These are phyloP conservation scores for Tenthredo notha DNA, from an alignment of 2,888 invertebrate species.

Conservation along the genomic window DNA sequence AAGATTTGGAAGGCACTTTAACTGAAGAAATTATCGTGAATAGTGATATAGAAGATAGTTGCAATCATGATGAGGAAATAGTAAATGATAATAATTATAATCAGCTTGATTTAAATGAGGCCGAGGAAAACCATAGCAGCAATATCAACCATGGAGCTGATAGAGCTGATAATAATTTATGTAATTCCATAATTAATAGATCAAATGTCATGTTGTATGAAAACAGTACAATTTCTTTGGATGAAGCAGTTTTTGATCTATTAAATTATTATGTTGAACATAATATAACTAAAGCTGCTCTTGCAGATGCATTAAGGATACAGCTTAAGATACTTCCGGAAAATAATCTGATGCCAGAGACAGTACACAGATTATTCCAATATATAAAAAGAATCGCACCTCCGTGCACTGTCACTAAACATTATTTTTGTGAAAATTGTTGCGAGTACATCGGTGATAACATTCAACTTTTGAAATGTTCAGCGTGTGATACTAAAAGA, in stretches of 20 bases:
- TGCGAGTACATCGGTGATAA: slow-evolving; percentile 39
- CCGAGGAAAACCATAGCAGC: no score
- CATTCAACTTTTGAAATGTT: slow-evolving; percentile 36
- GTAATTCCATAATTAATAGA: no score
- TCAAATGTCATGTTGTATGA: no score
- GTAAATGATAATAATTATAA: no score
- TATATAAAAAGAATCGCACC: slow-evolving; percentile 47
- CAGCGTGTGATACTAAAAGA: slow-evolving; percentile 52
- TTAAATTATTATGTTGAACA: slow-evolving; percentile 31
- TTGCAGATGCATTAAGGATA: slow-evolving; percentile 10
- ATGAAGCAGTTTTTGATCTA: slow-evolving; percentile 22
- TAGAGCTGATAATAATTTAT: no score
- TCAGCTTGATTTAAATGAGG: no score
- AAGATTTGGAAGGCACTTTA: no score
- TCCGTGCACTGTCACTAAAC: slow-evolving; percentile 39
- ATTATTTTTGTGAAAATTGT: slow-evolving; percentile 57
- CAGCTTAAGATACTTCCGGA: background rate
- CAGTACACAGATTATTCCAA: slow-evolving; percentile 40
- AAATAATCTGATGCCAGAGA: slow-evolving; percentile 25
- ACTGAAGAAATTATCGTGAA: no score
- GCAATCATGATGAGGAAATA: no score
- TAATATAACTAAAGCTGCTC: slow-evolving; percentile 34
- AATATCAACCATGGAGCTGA: no score
- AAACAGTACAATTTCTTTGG: background rate
- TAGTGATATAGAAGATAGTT: no score